Evolutionary conservation across 2,888 invertebrate species (phyloP).

Genomic region (Tenthredo livida): DNA sequence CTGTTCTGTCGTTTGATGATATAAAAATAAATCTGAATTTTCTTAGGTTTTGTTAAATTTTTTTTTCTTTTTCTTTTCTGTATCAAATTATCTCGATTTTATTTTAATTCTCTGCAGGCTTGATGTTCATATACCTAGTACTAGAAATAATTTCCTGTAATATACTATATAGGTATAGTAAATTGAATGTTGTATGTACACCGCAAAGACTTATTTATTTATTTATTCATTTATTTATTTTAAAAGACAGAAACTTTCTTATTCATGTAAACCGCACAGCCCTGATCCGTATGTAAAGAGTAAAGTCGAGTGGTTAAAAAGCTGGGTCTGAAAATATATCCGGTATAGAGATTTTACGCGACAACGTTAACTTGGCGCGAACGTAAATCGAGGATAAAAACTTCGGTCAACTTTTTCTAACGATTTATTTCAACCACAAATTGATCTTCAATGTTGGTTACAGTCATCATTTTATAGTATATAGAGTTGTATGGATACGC

Average conservation of each 20-base stretch:
- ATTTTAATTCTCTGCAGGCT: not conserved
- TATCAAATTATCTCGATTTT: not conserved
- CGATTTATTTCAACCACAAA: constrained; percentile 6
- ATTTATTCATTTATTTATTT: not conserved
- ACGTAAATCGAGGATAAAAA: not conserved
- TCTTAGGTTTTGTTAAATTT: not conserved
- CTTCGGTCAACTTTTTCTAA: not conserved
- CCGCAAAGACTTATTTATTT: not conserved
- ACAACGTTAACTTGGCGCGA: not conserved
- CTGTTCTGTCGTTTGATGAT: not conserved
- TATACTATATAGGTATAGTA: not conserved
- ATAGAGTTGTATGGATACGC: not conserved
- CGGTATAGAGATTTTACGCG: not conserved
- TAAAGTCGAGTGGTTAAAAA: not conserved
- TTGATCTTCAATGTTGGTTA: not conserved
- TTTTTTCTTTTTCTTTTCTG: not conserved
- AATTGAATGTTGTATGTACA: not conserved
- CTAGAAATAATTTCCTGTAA: not conserved
- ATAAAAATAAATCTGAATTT: not conserved
- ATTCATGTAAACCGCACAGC: not conserved
- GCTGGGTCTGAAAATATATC: not conserved
- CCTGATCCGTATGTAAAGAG: not conserved
- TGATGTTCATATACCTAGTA: not conserved
- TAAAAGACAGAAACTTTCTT: not conserved
- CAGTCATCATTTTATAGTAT: not conserved